Evolutionary conservation across 2,113 vertebrate species (phyloP), one percentile per base, ranked within the genome.

Genomic region (Manacus vitellinus): DNA sequence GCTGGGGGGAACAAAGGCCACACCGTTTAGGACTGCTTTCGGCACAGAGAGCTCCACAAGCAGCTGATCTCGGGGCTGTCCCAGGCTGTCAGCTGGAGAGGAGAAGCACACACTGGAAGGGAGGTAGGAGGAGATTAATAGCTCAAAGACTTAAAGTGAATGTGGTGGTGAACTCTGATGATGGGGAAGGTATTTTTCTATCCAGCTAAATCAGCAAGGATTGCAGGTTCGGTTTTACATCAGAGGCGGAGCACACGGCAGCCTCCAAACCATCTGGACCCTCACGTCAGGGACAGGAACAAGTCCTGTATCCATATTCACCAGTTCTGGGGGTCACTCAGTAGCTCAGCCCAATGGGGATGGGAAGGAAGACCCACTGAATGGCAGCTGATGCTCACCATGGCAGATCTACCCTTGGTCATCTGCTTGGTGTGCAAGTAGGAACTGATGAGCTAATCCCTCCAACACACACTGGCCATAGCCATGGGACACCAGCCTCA

Each of bases 1-100:
- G 96, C 94, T 96, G 96, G 23, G 88, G 88, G n/a, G 63, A 91
- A 92, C 91, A 95, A 94, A 96, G 95, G 95, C 94, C 59, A 35
- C 78, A 61, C 66, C 3, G 0, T 85, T 96, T 61, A 92, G 96
- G 83, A 75, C 68, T 47, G 78, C 49, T 71, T 79, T 89, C 44
- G 6, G 77, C 80, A 74, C 52, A 52, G 49, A 56, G 74, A n/a
- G 46, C 77, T 79, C 87, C 92, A 37, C 63, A 16, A 79, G 87
- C 84, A 92, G 94, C 79, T 74, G 76, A 95, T 88, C 72, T 37
- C 2, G 0, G 63, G 75, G 39, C 58, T 93, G 82, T 68, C 88
- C 85, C 68, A 65, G 90, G 75, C 85, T 78, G 85, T 93, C 90
- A 56, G 88, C 72, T 95, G 89, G 73, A 94, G 47, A 80, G 62